Evolutionary conservation across 2,888 invertebrate genomes (phyloP).

Genomic region (Mesorhabditis spiculigera): DNA sequence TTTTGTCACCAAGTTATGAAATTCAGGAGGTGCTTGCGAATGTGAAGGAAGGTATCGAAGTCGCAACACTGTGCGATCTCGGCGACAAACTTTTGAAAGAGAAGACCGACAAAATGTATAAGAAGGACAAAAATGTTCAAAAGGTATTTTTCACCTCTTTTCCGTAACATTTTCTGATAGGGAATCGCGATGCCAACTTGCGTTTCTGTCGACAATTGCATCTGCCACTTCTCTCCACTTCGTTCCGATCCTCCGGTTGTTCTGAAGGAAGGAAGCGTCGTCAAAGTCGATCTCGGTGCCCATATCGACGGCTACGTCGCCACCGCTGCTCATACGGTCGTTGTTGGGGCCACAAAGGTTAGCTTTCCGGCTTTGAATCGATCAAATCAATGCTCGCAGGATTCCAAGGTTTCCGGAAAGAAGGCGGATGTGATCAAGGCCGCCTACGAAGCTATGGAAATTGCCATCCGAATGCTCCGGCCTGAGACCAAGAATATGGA

Average conservation of each 20-base stretch:
- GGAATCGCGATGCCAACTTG: conserved; percentile 95
- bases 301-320: conserved; percentile 98
- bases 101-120: conserved; percentile 91
- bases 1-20: background rate
- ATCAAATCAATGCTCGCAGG: conserved; percentile 19
- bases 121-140: conserved; percentile 94
- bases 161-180: conserved; percentile 15
- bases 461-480: conserved; percentile 84
- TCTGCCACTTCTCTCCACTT: conserved; percentile 96
- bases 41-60: conserved; percentile 82
- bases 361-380: background rate
- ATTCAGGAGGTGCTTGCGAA: conserved; percentile 68
- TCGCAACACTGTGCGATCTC: conserved; percentile 83
- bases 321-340: conserved; percentile 90
- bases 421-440: conserved; percentile 92
- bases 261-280: conserved; percentile 77
- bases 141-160: conserved; percentile 66
- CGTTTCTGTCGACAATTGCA: conserved; percentile 95
- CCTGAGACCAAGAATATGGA: conserved; percentile 67
- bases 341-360: conserved; percentile 74
- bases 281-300: conserved; percentile 87
- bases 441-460: conserved; percentile 90
- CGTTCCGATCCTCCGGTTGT: conserved; percentile 73
- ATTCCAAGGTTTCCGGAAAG: conserved; percentile 72
- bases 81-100: conserved; percentile 83